Percentiles rank a stretch among this genome's conserved stretches.
These are phyloP conservation scores for Siderastrea siderea DNA, from an alignment of 92 coral and sea anemone species.

Conservation along the genomic window DNA sequence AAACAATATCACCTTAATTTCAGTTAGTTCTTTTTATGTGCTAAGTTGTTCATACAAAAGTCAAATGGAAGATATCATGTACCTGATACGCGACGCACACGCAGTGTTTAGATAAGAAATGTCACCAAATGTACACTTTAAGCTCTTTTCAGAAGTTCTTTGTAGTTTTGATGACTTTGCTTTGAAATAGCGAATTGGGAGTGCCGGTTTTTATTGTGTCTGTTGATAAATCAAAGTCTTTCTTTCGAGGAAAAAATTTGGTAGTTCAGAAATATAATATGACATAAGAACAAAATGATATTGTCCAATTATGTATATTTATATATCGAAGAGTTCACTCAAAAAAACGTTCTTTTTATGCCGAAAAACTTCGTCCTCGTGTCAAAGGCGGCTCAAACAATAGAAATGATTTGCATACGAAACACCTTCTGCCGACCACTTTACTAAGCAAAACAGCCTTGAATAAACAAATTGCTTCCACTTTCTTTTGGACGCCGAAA, in stretches of 20 bases:
- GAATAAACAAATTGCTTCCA: slow-evolving; percentile 25
- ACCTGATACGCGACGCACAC: background rate
- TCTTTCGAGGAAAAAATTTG: background rate
- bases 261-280: background rate
- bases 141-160: slow-evolving; percentile 8
- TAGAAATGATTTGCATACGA: slow-evolving; percentile 30
- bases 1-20: slow-evolving; percentile 22
- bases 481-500: background rate
- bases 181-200: background rate
- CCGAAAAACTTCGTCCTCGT: slow-evolving; percentile 1
- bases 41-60: slow-evolving; percentile 12
- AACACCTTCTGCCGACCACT: slow-evolving; percentile 24
- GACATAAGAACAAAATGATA: background rate
- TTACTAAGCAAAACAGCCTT: slow-evolving; percentile 22
- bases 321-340: background rate
- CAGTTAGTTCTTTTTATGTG: slow-evolving; percentile 10
- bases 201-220: background rate
- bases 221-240: background rate
- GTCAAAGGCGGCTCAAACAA: background rate
- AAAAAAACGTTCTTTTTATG: background rate
- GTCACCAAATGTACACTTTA: slow-evolving; percentile 42
- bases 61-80: slow-evolving; percentile 3
- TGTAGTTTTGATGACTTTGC: slow-evolving; percentile 9
- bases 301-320: background rate
- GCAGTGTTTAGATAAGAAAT: slow-evolving; percentile 4